Evolutionary conservation across 2,888 invertebrate species (phyloP).

Genomic region (Trachelus stipa): DNA sequence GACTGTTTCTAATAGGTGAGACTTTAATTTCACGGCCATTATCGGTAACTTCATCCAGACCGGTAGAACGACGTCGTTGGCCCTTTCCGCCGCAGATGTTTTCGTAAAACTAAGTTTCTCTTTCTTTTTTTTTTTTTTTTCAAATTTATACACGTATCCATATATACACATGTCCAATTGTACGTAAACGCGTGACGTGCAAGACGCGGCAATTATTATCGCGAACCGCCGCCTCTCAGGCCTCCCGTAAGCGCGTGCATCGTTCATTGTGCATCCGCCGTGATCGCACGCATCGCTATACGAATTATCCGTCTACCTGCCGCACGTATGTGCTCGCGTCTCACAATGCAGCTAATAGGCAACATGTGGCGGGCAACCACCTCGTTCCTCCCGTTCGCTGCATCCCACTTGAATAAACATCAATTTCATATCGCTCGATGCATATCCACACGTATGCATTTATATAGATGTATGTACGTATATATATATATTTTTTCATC

Average conservation of each 20-base stretch:
- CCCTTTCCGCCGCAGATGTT: constrained; percentile 3
- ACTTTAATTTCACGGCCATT: constrained; percentile 1
- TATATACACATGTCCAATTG: too few species aligned
- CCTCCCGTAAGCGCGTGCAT: too few species aligned
- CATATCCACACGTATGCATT: not conserved
- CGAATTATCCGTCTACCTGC: too few species aligned
- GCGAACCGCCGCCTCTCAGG: too few species aligned
- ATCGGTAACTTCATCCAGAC: not conserved
- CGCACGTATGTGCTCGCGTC: not conserved
- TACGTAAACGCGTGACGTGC: not conserved
- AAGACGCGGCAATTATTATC: too few species aligned
- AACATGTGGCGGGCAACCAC: not conserved
- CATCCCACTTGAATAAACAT: constrained; percentile 49
- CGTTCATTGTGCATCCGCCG: too few species aligned
- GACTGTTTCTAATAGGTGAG: too few species aligned
- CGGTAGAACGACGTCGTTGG: not conserved
- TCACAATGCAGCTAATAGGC: constrained; percentile 7
- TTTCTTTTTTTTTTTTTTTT: not conserved
- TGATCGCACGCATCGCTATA: too few species aligned
- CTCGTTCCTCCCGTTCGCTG: not conserved
- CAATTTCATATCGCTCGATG: constrained; percentile 43
- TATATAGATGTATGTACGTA: too few species aligned
- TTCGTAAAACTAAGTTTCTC: not conserved
- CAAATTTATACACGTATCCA: too few species aligned
- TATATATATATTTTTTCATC: too few species aligned